Conservation (phyloP, 92 coral and sea anemone genomes). For the Porites cylindrica region DNA sequence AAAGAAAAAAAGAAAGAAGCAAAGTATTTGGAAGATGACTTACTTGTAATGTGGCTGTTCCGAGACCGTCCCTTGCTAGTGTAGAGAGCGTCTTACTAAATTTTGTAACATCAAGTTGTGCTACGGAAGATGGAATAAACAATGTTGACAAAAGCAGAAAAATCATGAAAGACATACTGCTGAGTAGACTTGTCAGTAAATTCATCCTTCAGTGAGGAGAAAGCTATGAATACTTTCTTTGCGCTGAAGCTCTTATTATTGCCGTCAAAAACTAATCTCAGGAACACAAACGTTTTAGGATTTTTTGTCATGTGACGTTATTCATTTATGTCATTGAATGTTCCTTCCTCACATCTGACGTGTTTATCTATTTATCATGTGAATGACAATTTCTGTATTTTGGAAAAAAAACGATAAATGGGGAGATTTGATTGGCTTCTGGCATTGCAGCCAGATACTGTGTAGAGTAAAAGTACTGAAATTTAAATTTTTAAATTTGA, state of each 20-base stretch:
- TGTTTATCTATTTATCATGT: too few relatives aligned
- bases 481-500: too few relatives aligned
- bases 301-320: background rate
- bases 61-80: constrained; percentile 45
- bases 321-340: background rate
- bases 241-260: background rate
- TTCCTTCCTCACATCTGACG: background rate
- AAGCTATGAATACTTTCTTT: background rate
- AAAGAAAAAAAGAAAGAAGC: background rate
- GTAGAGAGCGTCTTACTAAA: constrained; percentile 12
- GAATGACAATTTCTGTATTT: too few relatives aligned
- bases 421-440: too few relatives aligned
- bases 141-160: background rate
- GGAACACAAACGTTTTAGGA: background rate
- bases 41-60: constrained; percentile 42
- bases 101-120: background rate
- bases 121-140: background rate
- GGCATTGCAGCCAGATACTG: too few relatives aligned
- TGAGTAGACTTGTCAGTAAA: background rate
- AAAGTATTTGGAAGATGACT: background rate
- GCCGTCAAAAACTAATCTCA: too few relatives aligned
- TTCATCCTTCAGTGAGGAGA: background rate
- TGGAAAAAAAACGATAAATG: too few relatives aligned
- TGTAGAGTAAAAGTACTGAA: too few relatives aligned
- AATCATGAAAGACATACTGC: background rate